Percentiles rank a stretch among this genome's conserved stretches.
phyloP scores from a whole-genome alignment of 2,888 invertebrate species.

The Sphecodes monilicornis region DNA sequence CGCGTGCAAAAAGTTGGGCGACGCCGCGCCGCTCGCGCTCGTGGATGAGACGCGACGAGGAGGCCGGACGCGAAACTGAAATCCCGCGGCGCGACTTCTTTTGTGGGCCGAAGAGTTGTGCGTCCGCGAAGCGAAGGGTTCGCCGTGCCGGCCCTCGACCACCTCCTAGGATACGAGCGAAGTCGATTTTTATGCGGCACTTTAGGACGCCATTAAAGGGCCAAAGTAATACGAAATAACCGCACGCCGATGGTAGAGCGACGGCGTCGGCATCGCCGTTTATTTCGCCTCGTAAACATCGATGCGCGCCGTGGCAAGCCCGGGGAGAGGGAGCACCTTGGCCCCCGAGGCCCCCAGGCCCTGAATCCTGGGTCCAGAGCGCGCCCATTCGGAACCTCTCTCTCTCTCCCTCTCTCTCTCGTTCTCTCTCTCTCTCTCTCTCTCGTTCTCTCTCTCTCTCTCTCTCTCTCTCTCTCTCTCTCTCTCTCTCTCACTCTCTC shows the following conservation, averaged over 20 bases:
- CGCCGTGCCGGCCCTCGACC: conserved; percentile 57
- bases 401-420: conserved; percentile 16
- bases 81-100: conserved; percentile 72
- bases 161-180: conserved; percentile 64
- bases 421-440: conserved; percentile 8
- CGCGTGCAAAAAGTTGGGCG: conserved; percentile 6
- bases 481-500: conserved; percentile 10
- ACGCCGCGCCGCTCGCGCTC: not conserved
- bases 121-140: conserved; percentile 30
- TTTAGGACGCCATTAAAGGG: conserved; percentile 80
- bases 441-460: too few relatives aligned
- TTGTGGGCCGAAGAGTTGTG: conserved; percentile 49
- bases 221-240: conserved; percentile 82
- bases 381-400: not conserved
- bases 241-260: conserved; percentile 69
- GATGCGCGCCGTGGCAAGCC: conserved; percentile 68
- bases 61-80: conserved; percentile 55
- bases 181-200: conserved; percentile 80
- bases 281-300: conserved; percentile 83
- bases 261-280: conserved; percentile 75
- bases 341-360: not conserved
- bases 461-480: conserved; percentile 9
- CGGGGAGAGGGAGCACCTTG: not conserved
- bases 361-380: not conserved
- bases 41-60: conserved; percentile 19